Base-by-base conservation (phyloP, 2,113 vertebrate genomes). In the Balaeniceps rex region DNA sequence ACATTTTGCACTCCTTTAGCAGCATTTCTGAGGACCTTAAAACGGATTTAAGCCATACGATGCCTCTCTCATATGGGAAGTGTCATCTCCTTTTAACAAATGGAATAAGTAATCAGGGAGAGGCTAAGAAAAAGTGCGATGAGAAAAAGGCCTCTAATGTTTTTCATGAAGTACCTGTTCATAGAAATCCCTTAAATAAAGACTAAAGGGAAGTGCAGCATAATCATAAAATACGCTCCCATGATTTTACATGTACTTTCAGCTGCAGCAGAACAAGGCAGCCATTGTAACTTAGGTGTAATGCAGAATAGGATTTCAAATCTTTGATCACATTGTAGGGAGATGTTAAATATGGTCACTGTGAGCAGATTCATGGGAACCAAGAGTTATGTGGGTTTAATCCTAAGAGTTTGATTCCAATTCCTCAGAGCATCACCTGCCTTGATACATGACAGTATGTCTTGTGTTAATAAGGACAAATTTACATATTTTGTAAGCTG, bases 381-480 rank as follows among this genome's bases (percentile, higher is more conserved):
- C n/a, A 79, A 42, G 29, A 33, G 21, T 5, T 60, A 28, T 0
- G 9, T 11, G 29, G 25, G 13, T 54, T 85, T 7, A 46, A 14
- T 55, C 24, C 49, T 65, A 22, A 25, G 29, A 22, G 26, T 68
- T 29, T 6, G n/a, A 49, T 42, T 15, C n/a, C 82, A 42, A 0
- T n/a, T 88, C 76, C 83, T 77, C 40, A 8, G 31, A 78, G 54
- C 66, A 68, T 40, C 22, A 38, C 49, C 38, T 52, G 55, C 63
- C 70, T 7, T 2, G 11, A 36, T 38, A 40, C 24, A 5, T 0
- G 10, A 19, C 42, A 11, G 15, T 1, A 0, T 11, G 29, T 24
- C 81, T 44, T 6, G 9, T 4, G 0, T 47, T 57, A 55, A 40
- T 23, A 63, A 38, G 61, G 82, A 65, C 49, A 49, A 8, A 58